A percentile compares a stretch with the other conserved stretches of the same genome.
phyloP scores from a whole-genome alignment of 30 jellyfish, hydroid and myxozoan species.

The Turritopsis rubra region DNA sequence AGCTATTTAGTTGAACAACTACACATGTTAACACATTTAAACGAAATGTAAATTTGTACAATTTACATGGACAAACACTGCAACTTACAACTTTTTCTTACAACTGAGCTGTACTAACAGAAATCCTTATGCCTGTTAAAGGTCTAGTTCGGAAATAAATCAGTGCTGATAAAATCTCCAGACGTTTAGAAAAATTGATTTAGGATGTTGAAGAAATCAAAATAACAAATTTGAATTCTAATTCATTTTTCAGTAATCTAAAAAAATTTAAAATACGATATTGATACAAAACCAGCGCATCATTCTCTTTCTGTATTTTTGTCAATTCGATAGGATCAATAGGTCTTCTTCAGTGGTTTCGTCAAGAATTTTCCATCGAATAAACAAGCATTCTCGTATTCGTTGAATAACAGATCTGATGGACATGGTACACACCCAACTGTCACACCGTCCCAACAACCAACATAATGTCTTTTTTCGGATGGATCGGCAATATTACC shows the following conservation, averaged over 20 bases:
- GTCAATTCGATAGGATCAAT: neutral
- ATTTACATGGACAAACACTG: too few species aligned
- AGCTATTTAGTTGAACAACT: too few species aligned
- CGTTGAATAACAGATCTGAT: conserved; percentile 29
- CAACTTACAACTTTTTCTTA: too few species aligned
- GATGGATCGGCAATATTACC: conserved; percentile 20
- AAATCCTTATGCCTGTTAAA: too few species aligned
- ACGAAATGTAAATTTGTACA: too few species aligned
- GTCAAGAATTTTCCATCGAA: conserved; percentile 20
- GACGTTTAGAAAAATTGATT: too few species aligned
- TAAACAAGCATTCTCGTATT: conserved; percentile 20
- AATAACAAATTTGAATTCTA: neutral
- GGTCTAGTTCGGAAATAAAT: too few species aligned
- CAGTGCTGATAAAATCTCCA: too few species aligned
- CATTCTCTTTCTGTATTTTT: too few species aligned
- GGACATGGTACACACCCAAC: conserved; percentile 33
- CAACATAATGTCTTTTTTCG: conserved; percentile 8
- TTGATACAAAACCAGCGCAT: neutral
- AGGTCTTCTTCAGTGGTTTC: neutral
- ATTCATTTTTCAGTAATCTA: neutral
- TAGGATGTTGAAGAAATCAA: neutral
- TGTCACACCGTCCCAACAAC: conserved; percentile 37
- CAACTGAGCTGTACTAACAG: too few species aligned
- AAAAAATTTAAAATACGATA: too few species aligned
- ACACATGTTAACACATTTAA: too few species aligned